Evolutionary conservation across 2,113 vertebrate species (phyloP).

Genomic region (Fukomys damarensis): DNA sequence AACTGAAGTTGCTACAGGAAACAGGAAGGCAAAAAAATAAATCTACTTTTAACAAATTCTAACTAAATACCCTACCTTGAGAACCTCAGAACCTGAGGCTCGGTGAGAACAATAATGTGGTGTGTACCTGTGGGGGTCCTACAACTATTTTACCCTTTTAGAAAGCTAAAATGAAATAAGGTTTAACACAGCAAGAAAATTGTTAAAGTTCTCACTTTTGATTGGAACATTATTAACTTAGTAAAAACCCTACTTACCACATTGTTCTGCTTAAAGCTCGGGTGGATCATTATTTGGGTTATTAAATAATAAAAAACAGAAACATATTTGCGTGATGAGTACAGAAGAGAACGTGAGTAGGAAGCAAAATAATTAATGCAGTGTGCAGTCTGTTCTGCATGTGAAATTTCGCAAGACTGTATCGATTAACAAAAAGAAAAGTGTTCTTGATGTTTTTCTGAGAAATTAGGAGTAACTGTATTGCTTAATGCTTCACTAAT

Average conservation of each 20-base stretch:
- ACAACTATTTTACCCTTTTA: constrained; percentile 8
- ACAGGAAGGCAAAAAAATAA: background rate
- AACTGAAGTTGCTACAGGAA: constrained; percentile 21
- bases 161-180: constrained; percentile 12
- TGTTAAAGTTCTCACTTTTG: background rate
- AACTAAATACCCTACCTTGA: background rate
- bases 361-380: background rate
- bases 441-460: background rate
- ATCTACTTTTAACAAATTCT: constrained; percentile 24
- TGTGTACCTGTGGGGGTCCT: background rate
- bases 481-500: background rate
- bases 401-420: background rate
- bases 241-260: background rate
- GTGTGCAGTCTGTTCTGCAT: background rate
- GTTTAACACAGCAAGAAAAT: background rate
- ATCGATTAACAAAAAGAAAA: background rate
- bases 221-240: background rate
- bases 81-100: background rate
- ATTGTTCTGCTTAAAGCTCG: background rate
- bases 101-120: background rate
- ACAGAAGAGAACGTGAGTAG: background rate
- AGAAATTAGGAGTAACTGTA: background rate
- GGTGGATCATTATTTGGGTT: background rate
- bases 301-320: constrained; percentile 52
- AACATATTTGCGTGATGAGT: background rate